phyloP scores from a whole-genome alignment of 2,113 vertebrate genomes.

The Myotis lucifugus region DNA sequence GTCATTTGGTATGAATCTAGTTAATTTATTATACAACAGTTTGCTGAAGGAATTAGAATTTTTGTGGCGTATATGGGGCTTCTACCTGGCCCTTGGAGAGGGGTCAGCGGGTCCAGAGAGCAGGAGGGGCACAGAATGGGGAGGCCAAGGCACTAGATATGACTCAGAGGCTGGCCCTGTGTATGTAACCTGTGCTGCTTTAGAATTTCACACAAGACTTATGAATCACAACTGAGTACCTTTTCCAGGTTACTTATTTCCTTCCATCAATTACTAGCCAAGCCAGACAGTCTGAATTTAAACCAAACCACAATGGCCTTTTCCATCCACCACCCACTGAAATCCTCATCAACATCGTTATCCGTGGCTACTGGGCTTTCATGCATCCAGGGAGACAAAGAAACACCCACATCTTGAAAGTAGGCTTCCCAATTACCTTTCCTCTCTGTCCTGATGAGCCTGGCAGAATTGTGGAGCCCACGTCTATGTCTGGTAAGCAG shows the following conservation, averaged over 20 bases:
- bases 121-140: background rate
- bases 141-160: background rate
- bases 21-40: background rate
- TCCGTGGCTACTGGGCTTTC: background rate
- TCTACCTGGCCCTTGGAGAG: background rate
- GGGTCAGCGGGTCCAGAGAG: background rate
- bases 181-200: background rate
- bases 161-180: background rate
- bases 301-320: background rate
- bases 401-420: slow-evolving; percentile 37
- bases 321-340: background rate
- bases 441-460: background rate
- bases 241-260: background rate
- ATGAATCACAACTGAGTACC: slow-evolving; percentile 2
- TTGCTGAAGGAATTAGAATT: background rate
- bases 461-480: slow-evolving; percentile 18
- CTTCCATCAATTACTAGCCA: background rate
- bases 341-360: background rate
- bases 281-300: slow-evolving; percentile 27
- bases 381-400: slow-evolving; percentile 20
- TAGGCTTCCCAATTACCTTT: slow-evolving; percentile 46
- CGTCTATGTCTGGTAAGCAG: background rate
- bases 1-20: background rate
- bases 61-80: background rate
- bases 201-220: slow-evolving; percentile 15